Evolutionary conservation across 23 tunicate genomes (phyloP).

Genomic region (Ciona savignyi): DNA sequence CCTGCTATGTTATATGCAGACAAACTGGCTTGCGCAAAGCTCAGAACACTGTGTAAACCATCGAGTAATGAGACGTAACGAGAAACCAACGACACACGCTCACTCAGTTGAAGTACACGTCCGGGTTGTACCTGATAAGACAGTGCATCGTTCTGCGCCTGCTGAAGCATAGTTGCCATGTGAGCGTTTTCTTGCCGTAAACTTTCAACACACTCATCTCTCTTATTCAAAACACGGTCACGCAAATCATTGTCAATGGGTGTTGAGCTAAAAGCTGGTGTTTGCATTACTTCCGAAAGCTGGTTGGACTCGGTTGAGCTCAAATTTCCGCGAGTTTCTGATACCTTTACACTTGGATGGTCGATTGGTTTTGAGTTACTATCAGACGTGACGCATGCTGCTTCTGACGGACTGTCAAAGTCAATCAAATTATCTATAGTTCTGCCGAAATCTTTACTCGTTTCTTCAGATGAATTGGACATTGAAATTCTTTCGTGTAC

Average conservation of each 20-base stretch:
- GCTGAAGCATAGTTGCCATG: slow-evolving; percentile 13
- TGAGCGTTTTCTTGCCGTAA: slow-evolving; percentile 23
- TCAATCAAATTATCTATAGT: slow-evolving; percentile 16
- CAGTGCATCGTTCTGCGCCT: neutral
- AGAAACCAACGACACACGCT: slow-evolving; percentile 25
- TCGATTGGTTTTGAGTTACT: neutral
- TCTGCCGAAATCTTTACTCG: neutral
- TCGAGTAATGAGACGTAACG: slow-evolving; percentile 29
- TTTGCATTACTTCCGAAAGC: neutral
- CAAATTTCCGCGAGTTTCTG: slow-evolving; percentile 11
- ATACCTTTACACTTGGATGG: neutral
- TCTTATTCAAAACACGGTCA: neutral
- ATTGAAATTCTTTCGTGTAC: neutral
- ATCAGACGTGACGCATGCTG: neutral
- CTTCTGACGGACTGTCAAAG: slow-evolving; percentile 10
- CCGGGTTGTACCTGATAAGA: neutral
- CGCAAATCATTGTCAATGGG: neutral
- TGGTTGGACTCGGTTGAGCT: slow-evolving; percentile 27
- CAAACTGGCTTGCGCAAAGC: slow-evolving; percentile 1
- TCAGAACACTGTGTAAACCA: neutral
- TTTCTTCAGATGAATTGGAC: slow-evolving; percentile 2
- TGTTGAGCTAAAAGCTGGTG: neutral
- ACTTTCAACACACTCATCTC: slow-evolving; percentile 1
- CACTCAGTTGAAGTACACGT: neutral
- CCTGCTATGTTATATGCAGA: neutral